phyloP scores from a whole-genome alignment of 2,888 invertebrate species.

The Flexamia atlantica region DNA sequence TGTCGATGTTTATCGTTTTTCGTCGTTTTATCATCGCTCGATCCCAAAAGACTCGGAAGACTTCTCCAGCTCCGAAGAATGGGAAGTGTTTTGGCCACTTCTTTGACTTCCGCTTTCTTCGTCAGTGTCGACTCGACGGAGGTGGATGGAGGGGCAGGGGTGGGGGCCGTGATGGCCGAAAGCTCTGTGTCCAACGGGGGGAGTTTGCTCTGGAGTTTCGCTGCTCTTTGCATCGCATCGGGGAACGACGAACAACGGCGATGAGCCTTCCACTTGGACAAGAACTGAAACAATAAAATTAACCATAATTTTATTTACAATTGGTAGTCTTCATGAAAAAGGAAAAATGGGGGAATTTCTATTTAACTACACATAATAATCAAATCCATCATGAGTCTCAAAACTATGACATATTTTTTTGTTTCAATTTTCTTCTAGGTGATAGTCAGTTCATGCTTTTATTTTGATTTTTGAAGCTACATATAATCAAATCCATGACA shows the following conservation, averaged over 20 bases:
- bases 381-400: too few species aligned
- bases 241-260: conserved; percentile 79
- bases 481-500: too few species aligned
- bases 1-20: background rate
- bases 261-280: conserved; percentile 72
- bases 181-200: conserved; percentile 53
- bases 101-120: background rate
- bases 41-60: conserved; percentile 13
- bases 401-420: too few species aligned
- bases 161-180: conserved; percentile 37
- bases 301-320: too few species aligned
- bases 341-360: too few species aligned
- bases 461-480: too few species aligned
- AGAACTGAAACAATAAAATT: conserved; percentile 69
- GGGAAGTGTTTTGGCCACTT: background rate
- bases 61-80: conserved; percentile 8
- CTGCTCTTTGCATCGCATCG: conserved; percentile 71
- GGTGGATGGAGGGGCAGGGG: background rate
- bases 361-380: too few species aligned
- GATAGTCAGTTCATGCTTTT: too few species aligned
- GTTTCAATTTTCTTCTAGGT: too few species aligned
- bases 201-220: conserved; percentile 29
- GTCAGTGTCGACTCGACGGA: conserved; percentile 55
- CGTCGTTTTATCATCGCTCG: background rate
- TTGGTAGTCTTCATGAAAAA: background rate